Evolutionary conservation across 2,113 vertebrate genomes (phyloP).

Genomic region (Oxyura jamaicensis): DNA sequence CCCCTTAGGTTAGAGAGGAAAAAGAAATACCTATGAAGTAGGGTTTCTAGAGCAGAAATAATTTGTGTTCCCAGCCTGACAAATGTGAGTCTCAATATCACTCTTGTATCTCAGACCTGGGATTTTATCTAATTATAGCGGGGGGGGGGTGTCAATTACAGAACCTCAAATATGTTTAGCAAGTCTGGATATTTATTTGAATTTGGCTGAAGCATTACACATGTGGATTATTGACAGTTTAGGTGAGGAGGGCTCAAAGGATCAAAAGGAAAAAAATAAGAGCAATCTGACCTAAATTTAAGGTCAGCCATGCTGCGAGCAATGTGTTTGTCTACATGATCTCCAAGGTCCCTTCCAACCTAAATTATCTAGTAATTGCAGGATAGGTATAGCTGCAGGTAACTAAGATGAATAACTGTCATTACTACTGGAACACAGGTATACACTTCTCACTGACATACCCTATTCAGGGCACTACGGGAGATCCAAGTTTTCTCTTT

Average conservation of each 20-base stretch:
- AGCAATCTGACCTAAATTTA: neutral
- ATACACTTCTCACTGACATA: neutral
- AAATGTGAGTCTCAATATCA: neutral
- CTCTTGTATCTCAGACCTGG: neutral
- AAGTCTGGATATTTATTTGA: neutral
- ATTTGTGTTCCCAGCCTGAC: neutral
- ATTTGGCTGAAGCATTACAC: fast-evolving
- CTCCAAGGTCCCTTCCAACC: neutral
- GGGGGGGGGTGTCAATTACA: neutral
- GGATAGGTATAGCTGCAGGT: neutral
- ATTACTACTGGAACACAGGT: neutral
- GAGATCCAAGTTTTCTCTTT: neutral
- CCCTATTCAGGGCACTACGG: neutral
- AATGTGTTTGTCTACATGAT: neutral
- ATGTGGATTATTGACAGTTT: neutral
- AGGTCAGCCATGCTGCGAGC: neutral
- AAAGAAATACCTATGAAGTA: neutral
- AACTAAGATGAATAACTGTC: neutral
- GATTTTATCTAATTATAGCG: neutral
- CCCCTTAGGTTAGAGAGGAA: neutral
- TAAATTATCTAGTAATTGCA: neutral
- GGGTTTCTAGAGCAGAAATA: neutral
- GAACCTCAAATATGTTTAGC: neutral
- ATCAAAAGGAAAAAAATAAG: neutral
- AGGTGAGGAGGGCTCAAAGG: neutral